Conservation (phyloP, 2,797 vertebrate species). For the Echeneis naucrates region DNA sequence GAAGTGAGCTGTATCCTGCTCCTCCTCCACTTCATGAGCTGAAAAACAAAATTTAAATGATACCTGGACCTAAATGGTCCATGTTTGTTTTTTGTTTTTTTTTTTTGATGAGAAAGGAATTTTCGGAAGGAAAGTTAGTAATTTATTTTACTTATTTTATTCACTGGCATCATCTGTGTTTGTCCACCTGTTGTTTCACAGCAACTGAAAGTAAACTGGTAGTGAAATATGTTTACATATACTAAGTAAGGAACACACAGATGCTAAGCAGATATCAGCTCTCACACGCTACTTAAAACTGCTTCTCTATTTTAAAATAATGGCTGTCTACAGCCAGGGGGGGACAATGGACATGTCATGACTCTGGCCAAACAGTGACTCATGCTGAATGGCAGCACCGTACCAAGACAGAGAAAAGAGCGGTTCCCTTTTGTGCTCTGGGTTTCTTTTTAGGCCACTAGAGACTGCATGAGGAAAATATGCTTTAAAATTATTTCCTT, state of each 20-base stretch:
- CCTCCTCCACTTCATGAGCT: too few relatives aligned
- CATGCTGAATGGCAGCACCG: constrained; percentile 54
- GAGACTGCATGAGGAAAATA: constrained; percentile 53
- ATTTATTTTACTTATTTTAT: neutral
- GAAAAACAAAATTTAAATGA: too few relatives aligned
- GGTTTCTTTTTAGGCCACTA: constrained; percentile 30
- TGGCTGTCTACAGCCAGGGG: constrained; percentile 6
- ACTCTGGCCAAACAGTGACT: constrained; percentile 44
- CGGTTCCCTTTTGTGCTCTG: constrained; percentile 57
- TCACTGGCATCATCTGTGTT: neutral
- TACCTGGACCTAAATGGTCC: too few relatives aligned
- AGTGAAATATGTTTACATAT: neutral
- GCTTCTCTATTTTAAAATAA: constrained; percentile 45
- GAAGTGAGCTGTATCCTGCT: neutral
- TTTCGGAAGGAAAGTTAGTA: neutral
- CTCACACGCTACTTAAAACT: constrained; percentile 15
- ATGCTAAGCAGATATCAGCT: neutral
- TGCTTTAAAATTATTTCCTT: constrained; percentile 60
- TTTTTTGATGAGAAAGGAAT: neutral
- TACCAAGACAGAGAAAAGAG: constrained; percentile 48
- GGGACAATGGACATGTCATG: constrained; percentile 54
- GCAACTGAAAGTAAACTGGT: neutral
- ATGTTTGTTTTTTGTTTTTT: too few relatives aligned
- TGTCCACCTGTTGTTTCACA: neutral
- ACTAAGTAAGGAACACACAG: neutral